Conservation (phyloP, 2,113 vertebrate genomes). For the Diphyllodes magnificus region DNA sequence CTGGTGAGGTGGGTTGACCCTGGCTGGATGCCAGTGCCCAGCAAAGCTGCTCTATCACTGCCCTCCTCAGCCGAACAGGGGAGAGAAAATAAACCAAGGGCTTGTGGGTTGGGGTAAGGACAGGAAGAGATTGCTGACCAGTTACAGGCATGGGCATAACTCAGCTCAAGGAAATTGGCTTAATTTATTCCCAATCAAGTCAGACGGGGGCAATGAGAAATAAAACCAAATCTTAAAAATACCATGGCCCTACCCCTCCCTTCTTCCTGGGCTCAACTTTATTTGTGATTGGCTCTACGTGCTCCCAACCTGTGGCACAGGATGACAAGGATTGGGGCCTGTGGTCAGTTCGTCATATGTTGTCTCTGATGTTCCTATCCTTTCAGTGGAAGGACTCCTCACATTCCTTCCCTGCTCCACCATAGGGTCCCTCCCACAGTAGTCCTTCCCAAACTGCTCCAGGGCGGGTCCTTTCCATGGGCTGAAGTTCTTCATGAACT, state of each 20-base stretch:
- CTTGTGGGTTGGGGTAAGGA: not conserved
- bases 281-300: not conserved
- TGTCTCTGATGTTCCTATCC: accelerated
- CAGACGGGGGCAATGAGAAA: not conserved
- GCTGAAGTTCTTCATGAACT: not conserved
- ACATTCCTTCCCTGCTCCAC: not conserved
- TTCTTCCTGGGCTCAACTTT: not conserved
- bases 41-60: not conserved
- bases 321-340: accelerated
- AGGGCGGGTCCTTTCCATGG: not conserved
- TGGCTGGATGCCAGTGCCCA: not conserved
- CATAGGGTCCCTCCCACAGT: accelerated
- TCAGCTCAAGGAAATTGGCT: accelerated
- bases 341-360: accelerated
- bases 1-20: not conserved
- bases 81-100: not conserved
- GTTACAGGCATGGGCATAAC: not conserved
- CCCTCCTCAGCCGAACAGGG: not conserved
- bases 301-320: not conserved
- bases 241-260: accelerated
- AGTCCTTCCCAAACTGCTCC: not conserved
- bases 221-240: not conserved
- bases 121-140: not conserved
- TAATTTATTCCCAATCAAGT: not conserved
- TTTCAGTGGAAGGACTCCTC: not conserved